Conservation (phyloP, 1,140 invertebrate species). For the Galleria mellonella region DNA sequence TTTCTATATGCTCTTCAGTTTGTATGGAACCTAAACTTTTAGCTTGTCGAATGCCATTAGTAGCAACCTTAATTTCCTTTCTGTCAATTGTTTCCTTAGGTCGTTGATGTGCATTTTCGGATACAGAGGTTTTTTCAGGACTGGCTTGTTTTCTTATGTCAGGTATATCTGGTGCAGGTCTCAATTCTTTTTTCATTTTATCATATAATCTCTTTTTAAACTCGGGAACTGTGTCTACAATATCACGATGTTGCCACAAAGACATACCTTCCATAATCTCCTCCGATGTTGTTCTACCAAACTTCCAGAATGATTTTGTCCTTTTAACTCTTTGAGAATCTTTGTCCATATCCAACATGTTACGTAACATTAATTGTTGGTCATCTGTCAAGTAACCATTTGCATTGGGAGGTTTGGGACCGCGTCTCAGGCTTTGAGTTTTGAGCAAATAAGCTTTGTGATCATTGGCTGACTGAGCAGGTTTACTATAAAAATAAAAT, state of each 20-base stretch:
- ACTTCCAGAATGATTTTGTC: conserved; percentile 90
- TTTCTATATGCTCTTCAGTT: conserved; percentile 58
- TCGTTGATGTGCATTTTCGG: conserved; percentile 45
- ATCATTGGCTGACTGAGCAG: conserved; percentile 71
- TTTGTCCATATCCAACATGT: conserved; percentile 69
- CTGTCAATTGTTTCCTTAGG: conserved; percentile 72
- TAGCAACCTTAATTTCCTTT: conserved; percentile 60
- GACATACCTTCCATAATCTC: conserved; percentile 89
- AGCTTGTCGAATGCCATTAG: conserved; percentile 63
- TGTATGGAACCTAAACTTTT: conserved; percentile 68
- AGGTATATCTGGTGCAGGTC: conserved; percentile 52
- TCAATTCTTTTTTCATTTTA: conserved; percentile 63
- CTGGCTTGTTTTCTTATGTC: conserved; percentile 50
- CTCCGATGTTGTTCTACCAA: conserved; percentile 80
- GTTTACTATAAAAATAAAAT: conserved; percentile 66
- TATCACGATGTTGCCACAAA: conserved; percentile 87
- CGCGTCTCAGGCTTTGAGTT: conserved; percentile 66
- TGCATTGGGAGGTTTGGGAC: conserved; percentile 59
- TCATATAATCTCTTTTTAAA: conserved; percentile 70
- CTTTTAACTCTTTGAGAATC: conserved; percentile 80
- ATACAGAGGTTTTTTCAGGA: conserved; percentile 42
- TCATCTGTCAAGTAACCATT: conserved; percentile 76
- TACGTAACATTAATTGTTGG: conserved; percentile 67
- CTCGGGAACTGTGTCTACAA: conserved; percentile 80
- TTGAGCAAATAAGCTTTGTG: conserved; percentile 76